phyloP scores from a whole-genome alignment of 2,113 vertebrate genomes.

The Cyanoramphus novaezelandiae region DNA sequence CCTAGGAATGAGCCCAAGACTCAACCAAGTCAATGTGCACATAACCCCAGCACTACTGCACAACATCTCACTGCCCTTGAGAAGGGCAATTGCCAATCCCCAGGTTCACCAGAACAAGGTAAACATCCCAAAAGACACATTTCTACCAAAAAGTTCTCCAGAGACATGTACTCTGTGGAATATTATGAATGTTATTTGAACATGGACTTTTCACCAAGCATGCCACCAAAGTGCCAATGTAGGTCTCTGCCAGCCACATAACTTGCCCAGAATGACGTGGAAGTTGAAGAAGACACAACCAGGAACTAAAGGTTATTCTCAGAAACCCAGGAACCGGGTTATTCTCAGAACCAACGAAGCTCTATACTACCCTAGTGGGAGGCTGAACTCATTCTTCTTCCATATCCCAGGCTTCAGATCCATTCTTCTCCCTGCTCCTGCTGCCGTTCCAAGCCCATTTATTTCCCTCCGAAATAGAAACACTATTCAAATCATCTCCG shows the following conservation, averaged over 20 bases:
- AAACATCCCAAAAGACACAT: background rate
- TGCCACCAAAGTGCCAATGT: background rate
- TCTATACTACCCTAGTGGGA: background rate
- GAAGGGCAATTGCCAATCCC: background rate
- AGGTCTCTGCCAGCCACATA: background rate
- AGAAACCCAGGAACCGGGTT: too few relatives aligned
- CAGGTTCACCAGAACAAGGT: background rate
- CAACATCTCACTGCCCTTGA: background rate
- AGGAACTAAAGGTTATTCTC: background rate
- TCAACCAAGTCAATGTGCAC: background rate
- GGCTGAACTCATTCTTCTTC: fast-evolving
- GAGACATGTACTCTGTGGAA: background rate
- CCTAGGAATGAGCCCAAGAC: background rate
- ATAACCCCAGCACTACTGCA: background rate
- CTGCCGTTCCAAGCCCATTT: background rate
- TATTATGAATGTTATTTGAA: background rate
- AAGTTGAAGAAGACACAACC: background rate
- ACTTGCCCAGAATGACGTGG: background rate
- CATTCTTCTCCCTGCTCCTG: fast-evolving
- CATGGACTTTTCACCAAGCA: background rate
- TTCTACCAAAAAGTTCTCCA: background rate
- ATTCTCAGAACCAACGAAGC: background rate
- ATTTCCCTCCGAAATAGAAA: background rate
- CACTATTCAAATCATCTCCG: background rate
- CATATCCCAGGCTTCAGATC: background rate